Evolutionary conservation across 2,113 vertebrate species (phyloP), one percentile per base, ranked within the genome.

Genomic region (Rhegmatorhina hoffmannsi): DNA sequence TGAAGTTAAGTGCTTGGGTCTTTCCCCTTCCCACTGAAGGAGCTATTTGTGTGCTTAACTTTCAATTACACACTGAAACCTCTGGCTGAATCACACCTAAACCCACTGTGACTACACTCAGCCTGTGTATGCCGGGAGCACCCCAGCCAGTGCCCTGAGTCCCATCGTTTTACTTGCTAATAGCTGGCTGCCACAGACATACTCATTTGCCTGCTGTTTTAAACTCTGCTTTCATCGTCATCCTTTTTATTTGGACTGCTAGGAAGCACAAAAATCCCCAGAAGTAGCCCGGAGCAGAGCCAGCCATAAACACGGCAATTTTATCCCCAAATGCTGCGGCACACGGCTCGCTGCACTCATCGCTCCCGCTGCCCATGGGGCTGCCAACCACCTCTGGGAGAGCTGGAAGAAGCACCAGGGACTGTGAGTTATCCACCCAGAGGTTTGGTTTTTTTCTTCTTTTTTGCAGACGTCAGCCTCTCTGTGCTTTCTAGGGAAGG

Each of bases 201-300:
- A 49, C 34, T 89, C 56, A 83, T 76, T 76, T 67, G 31, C 67
- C 59, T 60, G 72, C 46, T 91, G 82, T 92, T 94, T 90, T 91
- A 87, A 76, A 83, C 78, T 49, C 70, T 1, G 0, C 82, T 95
- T 90, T 85, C 78, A 76, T 68, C 23, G 1, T 77, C 63, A 59
- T 36, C 60, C 66, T 77, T 88, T 83, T 90, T 59, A 75, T 79
- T 89, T 60, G 53, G 29, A 72, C 40, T 89, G 47, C 87, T 84
- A 78, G 69, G 52, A 92, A 95, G 74, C n/a, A 84, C 0, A 0
- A 70, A 94, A 94, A 93, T 82, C 89, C 89, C 74, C 78, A 90
- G 73, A 59, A 89, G 90, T 69, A 91, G 75, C 36, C 44, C 49
- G 17, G 58, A 72, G 86, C 80, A 95, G 33, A 89, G 70, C 26